Evolutionary conservation across 1,140 invertebrate species (phyloP).

Genomic region (Calephelis nemesis): DNA sequence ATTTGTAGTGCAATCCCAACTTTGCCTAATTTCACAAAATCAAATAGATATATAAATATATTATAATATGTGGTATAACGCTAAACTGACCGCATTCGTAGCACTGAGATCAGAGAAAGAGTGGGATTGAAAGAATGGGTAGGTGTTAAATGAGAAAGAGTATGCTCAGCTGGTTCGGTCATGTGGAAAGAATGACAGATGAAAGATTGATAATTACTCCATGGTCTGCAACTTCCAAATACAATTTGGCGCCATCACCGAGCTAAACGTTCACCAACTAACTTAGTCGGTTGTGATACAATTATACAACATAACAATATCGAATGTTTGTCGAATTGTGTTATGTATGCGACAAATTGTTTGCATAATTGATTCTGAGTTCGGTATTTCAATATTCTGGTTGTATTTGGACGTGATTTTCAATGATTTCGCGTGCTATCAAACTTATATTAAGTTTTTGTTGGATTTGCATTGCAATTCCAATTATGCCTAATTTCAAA

Average conservation of each 20-base stretch:
- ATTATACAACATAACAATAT: slow-evolving; percentile 10
- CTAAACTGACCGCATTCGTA: too few relatives aligned
- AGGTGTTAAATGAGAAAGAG: too few relatives aligned
- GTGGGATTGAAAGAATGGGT: too few relatives aligned
- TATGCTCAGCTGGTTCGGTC: too few relatives aligned
- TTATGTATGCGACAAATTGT: slow-evolving; percentile 8
- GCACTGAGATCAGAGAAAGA: too few relatives aligned
- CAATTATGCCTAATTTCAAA: too few relatives aligned
- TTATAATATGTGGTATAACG: too few relatives aligned
- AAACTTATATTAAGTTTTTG: neutral
- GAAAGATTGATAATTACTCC: neutral
- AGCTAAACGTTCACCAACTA: slow-evolving; percentile 9
- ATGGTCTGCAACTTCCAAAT: neutral
- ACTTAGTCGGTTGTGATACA: neutral
- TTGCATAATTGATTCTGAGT: slow-evolving; percentile 9
- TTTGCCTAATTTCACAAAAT: neutral
- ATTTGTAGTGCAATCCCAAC: too few relatives aligned
- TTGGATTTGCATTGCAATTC: too few relatives aligned
- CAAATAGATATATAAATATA: too few relatives aligned
- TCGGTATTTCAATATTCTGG: neutral
- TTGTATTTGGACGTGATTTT: neutral
- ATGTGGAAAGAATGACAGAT: too few relatives aligned
- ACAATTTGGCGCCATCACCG: neutral
- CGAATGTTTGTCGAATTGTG: neutral
- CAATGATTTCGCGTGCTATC: neutral